Evolutionary conservation across 2,113 vertebrate species (phyloP), one percentile per base, ranked within the genome.

Genomic region (Pseudorasbora parva): DNA sequence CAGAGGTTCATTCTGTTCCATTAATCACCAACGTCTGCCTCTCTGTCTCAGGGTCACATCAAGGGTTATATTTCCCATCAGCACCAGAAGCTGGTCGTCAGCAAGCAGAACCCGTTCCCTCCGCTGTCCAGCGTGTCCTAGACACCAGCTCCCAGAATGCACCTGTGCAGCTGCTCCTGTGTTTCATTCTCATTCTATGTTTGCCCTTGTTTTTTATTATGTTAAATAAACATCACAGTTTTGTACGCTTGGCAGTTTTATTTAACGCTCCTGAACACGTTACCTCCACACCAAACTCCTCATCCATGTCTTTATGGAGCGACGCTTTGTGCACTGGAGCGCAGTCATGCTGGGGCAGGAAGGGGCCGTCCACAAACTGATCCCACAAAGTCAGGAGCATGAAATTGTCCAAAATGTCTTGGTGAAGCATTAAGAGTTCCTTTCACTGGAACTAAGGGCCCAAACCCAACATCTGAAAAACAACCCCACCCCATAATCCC

Each of bases 31-130:
- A 15, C 12, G 15, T 49, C 37, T 37, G 37, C 49, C 19, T 81
- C 8, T 77, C 17, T 62, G 11, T 79, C 15, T 85, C 19, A 99
- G 97, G 97, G 98, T 85, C 98, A 99, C 90, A 98, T 99, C 85
- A 99, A 99, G 92, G 98, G 98, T 69, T 99, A 99, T 88, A 98
- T 99, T 89, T 99, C 98, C 23, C 96, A 99, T 75, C 98, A 99
- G 90, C 97, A 99, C 89, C 98, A 99, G 92, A 99, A 99, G 87
- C 94, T 99, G 10, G 98, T 99, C 1, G 98, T 99, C 91, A 99
- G 98, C 88, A 99, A 99, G 91, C 97, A 99, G 89, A 99, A 99
- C 71, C 97, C 98, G 0, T 99, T 99, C 89, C 98, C 98, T 56
- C 91, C 96, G 0, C 91, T 99, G 45, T 97, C 97, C 37, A 95